These are phyloP conservation scores for Drosophila melanosoma DNA, from an alignment of 2,888 invertebrate species.

Conservation along the genomic window DNA sequence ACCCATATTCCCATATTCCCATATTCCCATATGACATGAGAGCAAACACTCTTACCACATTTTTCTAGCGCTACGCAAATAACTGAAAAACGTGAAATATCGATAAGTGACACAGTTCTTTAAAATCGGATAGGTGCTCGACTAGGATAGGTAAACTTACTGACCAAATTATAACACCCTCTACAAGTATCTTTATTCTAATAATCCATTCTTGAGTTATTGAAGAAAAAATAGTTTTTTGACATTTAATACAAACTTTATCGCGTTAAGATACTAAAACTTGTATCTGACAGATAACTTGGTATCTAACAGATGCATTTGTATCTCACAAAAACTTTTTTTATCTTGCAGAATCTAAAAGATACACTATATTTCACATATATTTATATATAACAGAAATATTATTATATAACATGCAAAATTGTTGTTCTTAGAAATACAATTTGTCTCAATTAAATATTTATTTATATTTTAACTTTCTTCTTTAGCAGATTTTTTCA, in stretches of 20 bases:
- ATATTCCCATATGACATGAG: constrained; percentile 30
- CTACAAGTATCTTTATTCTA: no score
- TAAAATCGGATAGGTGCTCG: background rate
- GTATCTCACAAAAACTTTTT: background rate
- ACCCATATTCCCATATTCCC: constrained; percentile 2
- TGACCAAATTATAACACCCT: no score
- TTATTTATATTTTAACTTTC: background rate
- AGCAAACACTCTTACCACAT: constrained; percentile 6
- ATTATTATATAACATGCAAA: accelerated
- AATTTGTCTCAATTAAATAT: background rate
- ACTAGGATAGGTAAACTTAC: background rate
- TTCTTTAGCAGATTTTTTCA: background rate
- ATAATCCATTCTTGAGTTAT: no score
- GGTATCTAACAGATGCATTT: background rate
- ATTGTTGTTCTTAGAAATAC: background rate
- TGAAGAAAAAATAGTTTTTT: no score
- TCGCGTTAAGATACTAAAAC: background rate
- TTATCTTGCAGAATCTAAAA: no score
- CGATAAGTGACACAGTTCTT: no score
- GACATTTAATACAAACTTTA: background rate
- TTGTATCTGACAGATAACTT: background rate
- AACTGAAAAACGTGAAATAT: background rate
- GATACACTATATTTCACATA: background rate
- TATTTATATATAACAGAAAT: background rate
- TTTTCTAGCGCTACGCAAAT: background rate